These are phyloP conservation scores for Alviniconcha strummeri DNA, from an alignment of 2,888 invertebrate genomes.

Conservation along the genomic window DNA sequence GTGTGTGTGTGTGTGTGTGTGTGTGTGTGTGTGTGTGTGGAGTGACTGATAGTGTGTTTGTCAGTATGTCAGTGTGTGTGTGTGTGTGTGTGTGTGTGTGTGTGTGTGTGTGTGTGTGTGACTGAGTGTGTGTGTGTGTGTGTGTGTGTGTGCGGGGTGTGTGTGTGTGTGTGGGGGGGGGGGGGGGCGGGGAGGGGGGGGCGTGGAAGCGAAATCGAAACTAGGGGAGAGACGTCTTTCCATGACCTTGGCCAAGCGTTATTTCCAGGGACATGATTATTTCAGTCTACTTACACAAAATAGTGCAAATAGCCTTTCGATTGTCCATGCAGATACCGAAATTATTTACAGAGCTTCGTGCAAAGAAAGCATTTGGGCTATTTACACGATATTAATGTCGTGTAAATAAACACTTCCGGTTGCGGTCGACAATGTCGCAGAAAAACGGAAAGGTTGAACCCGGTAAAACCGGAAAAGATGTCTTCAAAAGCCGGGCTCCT, in stretches of 20 bases:
- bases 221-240: background rate
- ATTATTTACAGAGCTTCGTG: background rate
- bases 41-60: background rate
- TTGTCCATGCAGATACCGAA: background rate
- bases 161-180: background rate
- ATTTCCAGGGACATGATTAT: background rate
- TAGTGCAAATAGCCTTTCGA: background rate
- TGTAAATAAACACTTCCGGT: constrained; percentile 18
- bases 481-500: constrained; percentile 34
- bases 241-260: background rate
- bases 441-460: constrained; percentile 10
- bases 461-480: constrained; percentile 14
- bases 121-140: background rate
- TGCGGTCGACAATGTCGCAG: constrained; percentile 10
- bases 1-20: constrained; percentile 19
- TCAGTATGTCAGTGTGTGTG: background rate
- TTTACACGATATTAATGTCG: constrained; percentile 1
- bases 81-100: background rate
- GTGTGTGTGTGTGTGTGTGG: constrained; percentile 12
- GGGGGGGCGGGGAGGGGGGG: background rate
- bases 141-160: background rate
- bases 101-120: background rate
- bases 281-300: background rate
- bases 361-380: background rate
- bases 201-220: background rate